These are phyloP conservation scores for Remorina albescens DNA, from an alignment of 2,797 vertebrate genomes.

Conservation along the genomic window DNA sequence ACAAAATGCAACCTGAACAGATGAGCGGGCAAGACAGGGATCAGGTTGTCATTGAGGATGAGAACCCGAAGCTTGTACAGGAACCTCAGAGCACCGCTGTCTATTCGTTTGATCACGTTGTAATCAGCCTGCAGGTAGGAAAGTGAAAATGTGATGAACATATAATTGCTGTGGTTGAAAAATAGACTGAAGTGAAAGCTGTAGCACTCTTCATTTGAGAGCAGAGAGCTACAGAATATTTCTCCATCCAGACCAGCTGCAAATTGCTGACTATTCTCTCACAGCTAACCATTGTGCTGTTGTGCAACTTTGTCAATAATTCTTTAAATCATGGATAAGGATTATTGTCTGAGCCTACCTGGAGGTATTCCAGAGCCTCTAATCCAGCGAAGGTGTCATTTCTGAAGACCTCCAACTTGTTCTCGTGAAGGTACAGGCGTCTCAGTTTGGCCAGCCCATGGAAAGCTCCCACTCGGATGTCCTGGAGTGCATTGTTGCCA, in stretches of 20 bases:
- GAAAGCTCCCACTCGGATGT: slow-evolving; percentile 97
- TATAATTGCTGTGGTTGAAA: slow-evolving; percentile 55
- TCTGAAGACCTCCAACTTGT: slow-evolving; percentile 98
- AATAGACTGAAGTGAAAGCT: slow-evolving; percentile 35
- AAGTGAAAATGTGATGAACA: slow-evolving; percentile 47
- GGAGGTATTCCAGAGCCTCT: slow-evolving; percentile 98
- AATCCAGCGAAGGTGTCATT: slow-evolving; percentile 97
- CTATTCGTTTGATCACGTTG: slow-evolving; percentile 98
- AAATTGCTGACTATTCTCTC: slow-evolving; percentile 33
- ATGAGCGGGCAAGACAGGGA: slow-evolving; percentile 91
- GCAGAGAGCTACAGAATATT: slow-evolving; percentile 28
- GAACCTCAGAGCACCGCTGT: slow-evolving; percentile 96
- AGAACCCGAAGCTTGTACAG: slow-evolving; percentile 97
- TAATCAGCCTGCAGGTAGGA: slow-evolving; percentile 94
- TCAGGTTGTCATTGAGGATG: slow-evolving; percentile 99
- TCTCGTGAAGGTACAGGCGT: slow-evolving; percentile 97
- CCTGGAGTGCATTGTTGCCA: slow-evolving; percentile 98
- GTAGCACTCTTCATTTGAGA: slow-evolving; percentile 22
- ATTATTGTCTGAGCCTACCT: slow-evolving; percentile 83
- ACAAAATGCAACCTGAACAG: slow-evolving; percentile 82
- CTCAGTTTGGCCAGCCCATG: slow-evolving; percentile 94
- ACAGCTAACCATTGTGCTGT: slow-evolving; percentile 39
- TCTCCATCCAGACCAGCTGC: slow-evolving; percentile 38
- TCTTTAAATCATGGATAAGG: slow-evolving; percentile 32
- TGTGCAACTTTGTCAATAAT: slow-evolving; percentile 45